These are phyloP conservation scores for Lycorma delicatula DNA, from an alignment of 1,140 invertebrate species.

Conservation along the genomic window DNA sequence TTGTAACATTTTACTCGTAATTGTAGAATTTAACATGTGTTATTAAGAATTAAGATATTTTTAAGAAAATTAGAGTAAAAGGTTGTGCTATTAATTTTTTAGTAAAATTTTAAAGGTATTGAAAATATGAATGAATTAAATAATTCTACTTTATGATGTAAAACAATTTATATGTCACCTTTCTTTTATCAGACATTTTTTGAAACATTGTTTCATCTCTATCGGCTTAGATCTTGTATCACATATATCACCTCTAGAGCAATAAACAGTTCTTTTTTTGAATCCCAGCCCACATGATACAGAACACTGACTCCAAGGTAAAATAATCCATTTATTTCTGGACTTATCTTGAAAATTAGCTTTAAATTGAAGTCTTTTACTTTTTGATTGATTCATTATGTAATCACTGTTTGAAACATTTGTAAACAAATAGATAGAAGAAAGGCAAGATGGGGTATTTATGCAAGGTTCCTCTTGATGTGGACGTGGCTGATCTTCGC, in stretches of 20 bases:
- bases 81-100: too few relatives aligned
- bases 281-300: constrained; percentile 57
- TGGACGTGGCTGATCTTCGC: constrained; percentile 47
- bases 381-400: not conserved
- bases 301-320: constrained; percentile 74
- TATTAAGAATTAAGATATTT: too few relatives aligned
- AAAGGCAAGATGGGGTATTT: constrained; percentile 45
- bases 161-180: too few relatives aligned
- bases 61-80: too few relatives aligned
- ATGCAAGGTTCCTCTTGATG: constrained; percentile 53
- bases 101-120: too few relatives aligned
- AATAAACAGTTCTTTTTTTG: constrained; percentile 61
- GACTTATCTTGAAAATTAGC: not conserved
- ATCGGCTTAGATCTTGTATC: constrained; percentile 4
- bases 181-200: constrained; percentile 6
- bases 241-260: constrained; percentile 33
- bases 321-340: constrained; percentile 58
- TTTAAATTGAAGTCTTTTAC: not conserved
- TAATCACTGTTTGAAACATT: not conserved
- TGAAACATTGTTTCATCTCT: constrained; percentile 13
- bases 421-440: not conserved
- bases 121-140: too few relatives aligned
- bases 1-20: too few relatives aligned
- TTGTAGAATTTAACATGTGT: too few relatives aligned
- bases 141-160: too few relatives aligned